These are phyloP conservation scores for Eurois occulta DNA, from an alignment of 2,888 invertebrate species.

Conservation along the genomic window DNA sequence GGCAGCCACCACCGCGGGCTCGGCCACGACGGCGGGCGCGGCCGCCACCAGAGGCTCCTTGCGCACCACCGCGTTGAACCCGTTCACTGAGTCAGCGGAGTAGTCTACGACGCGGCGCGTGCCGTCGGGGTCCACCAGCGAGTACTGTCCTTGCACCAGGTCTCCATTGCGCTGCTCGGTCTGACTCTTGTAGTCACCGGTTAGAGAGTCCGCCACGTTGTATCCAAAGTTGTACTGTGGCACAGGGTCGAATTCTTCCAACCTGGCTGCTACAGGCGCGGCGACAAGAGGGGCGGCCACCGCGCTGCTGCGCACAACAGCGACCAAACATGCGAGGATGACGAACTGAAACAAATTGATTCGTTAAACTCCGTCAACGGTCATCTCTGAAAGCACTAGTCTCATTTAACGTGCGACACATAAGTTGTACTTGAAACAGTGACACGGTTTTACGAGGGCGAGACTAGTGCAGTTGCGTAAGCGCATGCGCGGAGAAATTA, in stretches of 20 bases:
- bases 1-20: conserved; percentile 77
- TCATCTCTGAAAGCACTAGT: conserved; percentile 52
- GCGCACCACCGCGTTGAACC: conserved; percentile 86
- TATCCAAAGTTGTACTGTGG: conserved; percentile 91
- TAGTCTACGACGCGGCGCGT: conserved; percentile 85
- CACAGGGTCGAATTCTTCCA: conserved; percentile 89
- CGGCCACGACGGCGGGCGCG: conserved; percentile 82
- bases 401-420: conserved; percentile 70
- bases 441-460: conserved; percentile 85
- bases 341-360: conserved; percentile 79
- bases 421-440: conserved; percentile 87
- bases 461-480: conserved; percentile 85
- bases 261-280: conserved; percentile 78
- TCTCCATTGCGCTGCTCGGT: conserved; percentile 90
- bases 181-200: conserved; percentile 87
- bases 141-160: conserved; percentile 87
- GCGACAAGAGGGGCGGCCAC: conserved; percentile 72
- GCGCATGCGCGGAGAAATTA: conserved; percentile 83
- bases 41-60: conserved; percentile 84
- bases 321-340: conserved; percentile 84
- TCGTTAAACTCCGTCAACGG: conserved; percentile 56
- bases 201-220: conserved; percentile 85
- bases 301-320: conserved; percentile 80
- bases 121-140: conserved; percentile 85
- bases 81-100: conserved; percentile 83